Evolutionary conservation across 2,888 invertebrate genomes (phyloP).

Genomic region (Arctia plantaginis): DNA sequence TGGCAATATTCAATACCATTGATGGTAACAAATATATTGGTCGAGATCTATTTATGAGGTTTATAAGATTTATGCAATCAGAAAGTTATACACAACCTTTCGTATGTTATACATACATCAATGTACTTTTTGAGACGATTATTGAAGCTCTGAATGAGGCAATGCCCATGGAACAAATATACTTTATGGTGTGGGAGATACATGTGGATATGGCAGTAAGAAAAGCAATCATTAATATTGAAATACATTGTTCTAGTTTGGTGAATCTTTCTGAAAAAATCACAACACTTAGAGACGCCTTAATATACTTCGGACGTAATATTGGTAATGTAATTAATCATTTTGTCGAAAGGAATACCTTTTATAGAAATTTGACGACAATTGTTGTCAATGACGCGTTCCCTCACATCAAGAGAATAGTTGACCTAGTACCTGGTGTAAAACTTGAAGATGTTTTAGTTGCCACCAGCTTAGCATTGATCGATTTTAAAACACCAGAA

Average conservation of each 20-base stretch:
- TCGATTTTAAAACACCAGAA: constrained; percentile 41
- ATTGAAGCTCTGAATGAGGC: constrained; percentile 23
- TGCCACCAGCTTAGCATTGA: constrained; percentile 23
- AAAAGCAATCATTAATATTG: constrained; percentile 32
- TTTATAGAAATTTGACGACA: constrained; percentile 17
- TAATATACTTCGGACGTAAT: constrained; percentile 44
- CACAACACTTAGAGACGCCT: constrained; percentile 22
- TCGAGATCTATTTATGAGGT: constrained; percentile 38
- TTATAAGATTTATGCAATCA: constrained; percentile 41
- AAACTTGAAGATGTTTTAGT: constrained; percentile 23
- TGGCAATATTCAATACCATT: constrained; percentile 46
- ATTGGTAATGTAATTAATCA: constrained; percentile 50
- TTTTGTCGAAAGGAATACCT: constrained; percentile 40
- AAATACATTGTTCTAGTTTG: constrained; percentile 14
- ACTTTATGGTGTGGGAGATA: constrained; percentile 56
- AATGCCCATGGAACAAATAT: constrained; percentile 44
- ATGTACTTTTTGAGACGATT: constrained; percentile 49
- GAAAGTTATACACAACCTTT: constrained; percentile 19
- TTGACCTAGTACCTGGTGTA: not conserved
- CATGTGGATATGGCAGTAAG: constrained; percentile 44
- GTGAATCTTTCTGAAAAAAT: not conserved
- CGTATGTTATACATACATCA: constrained; percentile 24
- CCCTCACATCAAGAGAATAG: constrained; percentile 13
- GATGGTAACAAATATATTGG: constrained; percentile 31
- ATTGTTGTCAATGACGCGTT: constrained; percentile 19